Conservation (phyloP, 1,140 invertebrate genomes). For the Drosophila sechellia region DNA sequence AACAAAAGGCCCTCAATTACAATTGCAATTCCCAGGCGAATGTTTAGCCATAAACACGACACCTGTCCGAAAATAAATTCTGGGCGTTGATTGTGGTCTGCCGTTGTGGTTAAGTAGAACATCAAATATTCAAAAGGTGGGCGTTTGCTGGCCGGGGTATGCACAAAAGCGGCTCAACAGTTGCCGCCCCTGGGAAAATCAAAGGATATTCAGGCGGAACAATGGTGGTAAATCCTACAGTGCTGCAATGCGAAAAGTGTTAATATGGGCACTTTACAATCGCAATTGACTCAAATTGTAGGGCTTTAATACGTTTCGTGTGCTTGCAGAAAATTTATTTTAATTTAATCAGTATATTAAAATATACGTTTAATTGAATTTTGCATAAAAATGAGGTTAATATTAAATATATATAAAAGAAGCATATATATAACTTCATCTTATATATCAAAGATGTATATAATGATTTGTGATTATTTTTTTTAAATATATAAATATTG, state of each 20-base stretch:
- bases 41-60: slow-evolving; percentile 51
- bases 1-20: slow-evolving; percentile 42
- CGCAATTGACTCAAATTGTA: too few relatives aligned
- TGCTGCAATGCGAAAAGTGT: slow-evolving; percentile 1
- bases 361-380: too few relatives aligned
- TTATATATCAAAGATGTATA: too few relatives aligned
- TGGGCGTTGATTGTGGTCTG: slow-evolving; percentile 28
- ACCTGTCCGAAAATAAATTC: slow-evolving; percentile 49
- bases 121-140: slow-evolving; percentile 49
- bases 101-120: slow-evolving; percentile 24
- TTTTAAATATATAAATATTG: too few relatives aligned
- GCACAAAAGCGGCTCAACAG: slow-evolving; percentile 27
- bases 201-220: not conserved
- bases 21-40: slow-evolving; percentile 44
- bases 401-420: too few relatives aligned
- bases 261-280: not conserved
- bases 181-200: slow-evolving; percentile 12
- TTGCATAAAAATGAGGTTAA: too few relatives aligned
- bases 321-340: too few relatives aligned
- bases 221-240: not conserved
- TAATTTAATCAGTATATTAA: too few relatives aligned
- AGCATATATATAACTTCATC: too few relatives aligned
- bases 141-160: not conserved
- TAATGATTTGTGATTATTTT: too few relatives aligned
- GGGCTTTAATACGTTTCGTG: not conserved